Percentiles rank a stretch among this genome's conserved stretches.
phyloP scores from a whole-genome alignment of 2,113 vertebrate species.

The Alethe diademata region DNA sequence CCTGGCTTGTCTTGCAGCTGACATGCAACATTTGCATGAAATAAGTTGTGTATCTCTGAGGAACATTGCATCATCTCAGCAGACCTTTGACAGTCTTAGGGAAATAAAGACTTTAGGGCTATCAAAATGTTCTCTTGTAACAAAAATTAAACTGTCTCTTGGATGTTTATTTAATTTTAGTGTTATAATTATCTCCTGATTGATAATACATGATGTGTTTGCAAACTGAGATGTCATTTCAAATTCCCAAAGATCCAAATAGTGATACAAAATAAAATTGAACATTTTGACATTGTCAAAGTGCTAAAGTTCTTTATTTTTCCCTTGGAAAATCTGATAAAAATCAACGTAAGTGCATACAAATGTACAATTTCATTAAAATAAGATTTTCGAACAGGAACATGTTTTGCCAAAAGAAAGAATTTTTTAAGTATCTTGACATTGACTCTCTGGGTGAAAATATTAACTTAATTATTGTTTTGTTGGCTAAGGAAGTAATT shows the following conservation, averaged over 20 bases:
- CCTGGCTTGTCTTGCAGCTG: background rate
- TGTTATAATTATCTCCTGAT: background rate
- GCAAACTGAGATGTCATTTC: background rate
- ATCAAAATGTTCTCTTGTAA: background rate
- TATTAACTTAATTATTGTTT: background rate
- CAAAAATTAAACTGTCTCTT: background rate
- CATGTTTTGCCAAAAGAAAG: background rate
- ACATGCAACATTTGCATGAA: background rate
- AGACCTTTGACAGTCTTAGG: background rate
- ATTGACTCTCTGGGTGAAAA: background rate
- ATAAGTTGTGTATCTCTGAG: background rate
- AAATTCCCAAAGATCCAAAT: background rate
- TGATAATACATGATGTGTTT: background rate
- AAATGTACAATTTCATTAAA: background rate
- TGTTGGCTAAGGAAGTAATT: background rate
- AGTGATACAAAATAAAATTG: background rate
- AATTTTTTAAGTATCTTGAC: background rate
- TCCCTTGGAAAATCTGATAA: background rate
- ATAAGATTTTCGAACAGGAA: background rate
- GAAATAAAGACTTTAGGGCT: background rate
- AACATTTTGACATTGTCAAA: background rate
- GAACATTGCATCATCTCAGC: background rate
- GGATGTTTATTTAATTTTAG: background rate
- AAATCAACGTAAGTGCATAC: background rate
- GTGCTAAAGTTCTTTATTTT: background rate